Conservation (phyloP, 2,113 vertebrate species). For the Hymenochirus boettgeri region DNA sequence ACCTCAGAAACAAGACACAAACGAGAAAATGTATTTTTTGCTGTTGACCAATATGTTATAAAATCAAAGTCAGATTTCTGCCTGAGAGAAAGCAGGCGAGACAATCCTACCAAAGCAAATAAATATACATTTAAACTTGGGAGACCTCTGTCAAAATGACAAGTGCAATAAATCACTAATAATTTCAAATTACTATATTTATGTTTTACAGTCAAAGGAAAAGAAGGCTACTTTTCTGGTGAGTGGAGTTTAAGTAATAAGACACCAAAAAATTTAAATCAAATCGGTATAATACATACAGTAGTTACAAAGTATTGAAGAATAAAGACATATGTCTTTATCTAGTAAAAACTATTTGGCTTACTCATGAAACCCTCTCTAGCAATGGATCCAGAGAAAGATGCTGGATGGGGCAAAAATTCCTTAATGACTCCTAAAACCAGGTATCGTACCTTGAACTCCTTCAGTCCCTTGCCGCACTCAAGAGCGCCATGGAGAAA, state of each 20-base stretch:
- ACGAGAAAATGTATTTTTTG: conserved; percentile 34
- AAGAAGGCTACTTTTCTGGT: not conserved
- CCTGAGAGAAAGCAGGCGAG: conserved; percentile 25
- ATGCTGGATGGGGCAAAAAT: too few species aligned
- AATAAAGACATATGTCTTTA: too few species aligned
- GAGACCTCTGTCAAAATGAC: conserved; percentile 24
- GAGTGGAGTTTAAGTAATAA: not conserved
- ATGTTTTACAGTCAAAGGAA: not conserved
- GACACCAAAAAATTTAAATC: too few species aligned
- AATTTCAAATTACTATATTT: conserved; percentile 1
- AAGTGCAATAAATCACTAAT: conserved; percentile 49
- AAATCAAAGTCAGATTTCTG: conserved; percentile 41
- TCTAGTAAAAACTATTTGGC: too few species aligned
- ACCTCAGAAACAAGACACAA: conserved; percentile 33
- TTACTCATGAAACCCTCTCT: too few species aligned
- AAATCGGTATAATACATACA: too few species aligned
- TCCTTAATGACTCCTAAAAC: too few species aligned
- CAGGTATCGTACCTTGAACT: too few species aligned
- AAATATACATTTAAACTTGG: conserved; percentile 16
- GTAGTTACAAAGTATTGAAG: too few species aligned
- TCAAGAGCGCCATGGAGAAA: too few species aligned
- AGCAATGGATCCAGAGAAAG: too few species aligned
- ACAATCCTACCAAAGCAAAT: conserved; percentile 30
- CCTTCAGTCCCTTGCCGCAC: too few species aligned
- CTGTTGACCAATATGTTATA: conserved; percentile 42